phyloP scores from a whole-genome alignment of 2,888 invertebrate genomes.

The Maniola hyperantus region DNA sequence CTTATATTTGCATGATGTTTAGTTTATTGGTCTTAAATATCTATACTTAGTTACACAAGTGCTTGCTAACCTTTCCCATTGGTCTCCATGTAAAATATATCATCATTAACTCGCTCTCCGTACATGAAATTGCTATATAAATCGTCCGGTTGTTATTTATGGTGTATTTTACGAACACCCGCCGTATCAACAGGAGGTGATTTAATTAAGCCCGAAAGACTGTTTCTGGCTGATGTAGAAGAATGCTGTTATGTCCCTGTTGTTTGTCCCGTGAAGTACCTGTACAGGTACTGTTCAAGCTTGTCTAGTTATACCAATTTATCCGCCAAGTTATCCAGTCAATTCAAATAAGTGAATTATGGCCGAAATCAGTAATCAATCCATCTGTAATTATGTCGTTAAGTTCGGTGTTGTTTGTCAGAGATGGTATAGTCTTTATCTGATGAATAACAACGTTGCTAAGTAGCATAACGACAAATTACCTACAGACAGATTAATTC shows the following conservation, averaged over 20 bases:
- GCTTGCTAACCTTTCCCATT: not conserved
- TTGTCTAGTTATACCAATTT: too few species aligned
- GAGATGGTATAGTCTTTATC: too few species aligned
- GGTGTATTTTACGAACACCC: conserved; percentile 21
- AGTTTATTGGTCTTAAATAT: not conserved
- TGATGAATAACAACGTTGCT: too few species aligned
- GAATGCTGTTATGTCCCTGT: not conserved
- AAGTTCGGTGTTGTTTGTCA: too few species aligned
- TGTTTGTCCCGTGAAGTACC: not conserved
- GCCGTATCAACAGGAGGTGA: conserved; percentile 31
- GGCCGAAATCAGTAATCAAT: too few species aligned
- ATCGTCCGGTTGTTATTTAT: conserved; percentile 31
- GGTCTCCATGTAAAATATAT: conserved; percentile 12
- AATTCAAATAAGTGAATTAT: too few species aligned
- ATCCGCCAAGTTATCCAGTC: too few species aligned
- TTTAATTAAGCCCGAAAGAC: conserved; percentile 27
- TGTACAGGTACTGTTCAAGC: too few species aligned
- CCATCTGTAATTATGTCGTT: too few species aligned
- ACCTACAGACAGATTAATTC: too few species aligned
- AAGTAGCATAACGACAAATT: too few species aligned
- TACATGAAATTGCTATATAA: conserved; percentile 30
- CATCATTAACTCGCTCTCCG: conserved; percentile 15
- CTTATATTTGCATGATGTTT: not conserved
- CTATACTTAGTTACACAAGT: too few species aligned
- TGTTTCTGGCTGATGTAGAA: conserved; percentile 9